A percentile compares a stretch with the other conserved stretches of the same genome.
Conservation (phyloP, 2,888 invertebrate species). For the Cylloceria caligata region DNA sequence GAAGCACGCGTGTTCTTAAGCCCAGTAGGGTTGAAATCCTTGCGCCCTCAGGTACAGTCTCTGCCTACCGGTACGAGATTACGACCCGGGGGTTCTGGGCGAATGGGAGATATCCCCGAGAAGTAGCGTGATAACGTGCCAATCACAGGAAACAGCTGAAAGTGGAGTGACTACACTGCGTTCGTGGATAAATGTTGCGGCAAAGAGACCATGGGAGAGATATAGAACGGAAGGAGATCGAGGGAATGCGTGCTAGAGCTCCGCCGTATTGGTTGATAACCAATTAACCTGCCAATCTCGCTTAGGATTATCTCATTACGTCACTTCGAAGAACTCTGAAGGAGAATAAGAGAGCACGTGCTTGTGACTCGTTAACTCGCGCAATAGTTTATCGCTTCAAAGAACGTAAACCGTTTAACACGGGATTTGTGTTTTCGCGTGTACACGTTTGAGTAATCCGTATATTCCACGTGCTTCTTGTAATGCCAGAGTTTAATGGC, state of each 20-base stretch:
- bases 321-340: constrained; percentile 34
- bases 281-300: constrained; percentile 76
- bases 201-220: constrained; percentile 36
- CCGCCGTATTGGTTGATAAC: constrained; percentile 70
- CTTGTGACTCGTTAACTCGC: constrained; percentile 67
- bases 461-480: too few relatives aligned
- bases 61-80: constrained; percentile 61
- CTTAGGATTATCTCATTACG: constrained; percentile 73
- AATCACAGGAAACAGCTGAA: constrained; percentile 68
- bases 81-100: constrained; percentile 39
- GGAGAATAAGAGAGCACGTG: constrained; percentile 48
- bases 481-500: too few relatives aligned
- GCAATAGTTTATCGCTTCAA: constrained; percentile 31
- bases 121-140: constrained; percentile 69
- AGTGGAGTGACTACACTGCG: constrained; percentile 54
- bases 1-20: constrained; percentile 50
- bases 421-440: too few relatives aligned
- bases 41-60: constrained; percentile 33
- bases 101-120: constrained; percentile 54
- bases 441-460: too few relatives aligned
- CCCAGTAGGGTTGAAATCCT: constrained; percentile 51
- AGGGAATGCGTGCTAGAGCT: constrained; percentile 50
- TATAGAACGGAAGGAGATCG: constrained; percentile 42
- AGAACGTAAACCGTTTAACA: constrained; percentile 48
- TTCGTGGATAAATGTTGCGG: constrained; percentile 63